Evolutionary conservation across 1,140 invertebrate genomes (phyloP), one percentile per base, ranked within the genome.

Genomic region (Drosophila sproati): DNA sequence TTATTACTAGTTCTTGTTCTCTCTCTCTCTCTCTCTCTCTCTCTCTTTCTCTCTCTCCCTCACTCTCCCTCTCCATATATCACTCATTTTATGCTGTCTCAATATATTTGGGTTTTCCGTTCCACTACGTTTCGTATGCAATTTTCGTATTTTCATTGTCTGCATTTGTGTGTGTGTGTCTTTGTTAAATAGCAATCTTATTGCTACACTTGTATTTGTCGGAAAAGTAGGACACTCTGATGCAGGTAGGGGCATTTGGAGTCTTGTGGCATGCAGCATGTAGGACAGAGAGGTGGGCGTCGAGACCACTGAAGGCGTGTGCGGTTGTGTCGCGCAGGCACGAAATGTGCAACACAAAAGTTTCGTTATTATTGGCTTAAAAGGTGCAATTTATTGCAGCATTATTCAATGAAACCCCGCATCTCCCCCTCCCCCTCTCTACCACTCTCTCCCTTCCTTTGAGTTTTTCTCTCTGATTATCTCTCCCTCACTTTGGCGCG

Each of bases 361-460:
- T 89, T 89, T 89, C 81, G 71, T 89, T 81, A 89, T 89, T 89
- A 89, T 89, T 89, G 85, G 85, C 85, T 89, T 74, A 89, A 85
- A 81, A 89, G 85, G 85, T 89, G 78, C 81, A 89, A 85, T 89
- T 85, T 85, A 89, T 89, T 89, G 85, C 85, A 88, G 74, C 80
- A 89, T 85, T 89, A 81, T 80, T 89, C 76, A 88, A 86, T 77
- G 76, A 73, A 57, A 31, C 37, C 20, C 2, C 29, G 39, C 60
- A 45, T 61, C 47, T 29, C 62, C 37, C 56, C 8, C 39, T 45
- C 56, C 7, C 28, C 8, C 20, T 20, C 29, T 29, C 60, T 59
- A 5, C 37, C 45, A 7, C 54, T 57, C 20, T 45, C 4, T 20
- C 55, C 45, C 43, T 32, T 59, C 8, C 10, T 1, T 32, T 32